Conservation (phyloP, 2,113 vertebrate species). For the Neolamprologus hecqui region DNA sequence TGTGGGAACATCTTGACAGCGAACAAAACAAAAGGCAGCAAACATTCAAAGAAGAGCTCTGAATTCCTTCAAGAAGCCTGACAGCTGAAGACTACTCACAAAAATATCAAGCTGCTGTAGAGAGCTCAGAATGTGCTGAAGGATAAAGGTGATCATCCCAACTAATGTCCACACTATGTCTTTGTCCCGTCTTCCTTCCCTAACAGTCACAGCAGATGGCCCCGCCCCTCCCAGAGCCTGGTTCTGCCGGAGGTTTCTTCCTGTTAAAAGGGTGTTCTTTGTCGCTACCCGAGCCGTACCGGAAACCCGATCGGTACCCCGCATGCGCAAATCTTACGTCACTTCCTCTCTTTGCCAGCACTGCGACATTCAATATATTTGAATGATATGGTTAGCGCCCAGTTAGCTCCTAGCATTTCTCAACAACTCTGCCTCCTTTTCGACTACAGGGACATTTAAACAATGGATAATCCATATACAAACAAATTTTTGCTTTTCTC, state of each 20-base stretch:
- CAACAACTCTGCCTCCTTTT: no score
- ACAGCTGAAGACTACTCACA: not conserved
- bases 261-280: not conserved
- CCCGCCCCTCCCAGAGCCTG: rapidly evolving
- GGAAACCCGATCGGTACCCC: no score
- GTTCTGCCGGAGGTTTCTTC: not conserved
- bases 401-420: no score
- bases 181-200: not conserved
- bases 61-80: not conserved
- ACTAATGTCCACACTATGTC: not conserved
- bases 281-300: no score
- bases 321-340: no score
- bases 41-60: not conserved
- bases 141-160: rapidly evolving
- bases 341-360: no score
- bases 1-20: not conserved
- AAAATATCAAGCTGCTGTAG: not conserved
- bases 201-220: not conserved
- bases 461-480: no score
- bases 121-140: not conserved
- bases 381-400: no score
- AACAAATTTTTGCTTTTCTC: no score
- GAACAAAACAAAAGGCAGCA: not conserved
- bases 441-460: no score
- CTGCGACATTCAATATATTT: no score